Conservation (phyloP, 1,140 invertebrate species). For the Leptinotarsa texana region DNA sequence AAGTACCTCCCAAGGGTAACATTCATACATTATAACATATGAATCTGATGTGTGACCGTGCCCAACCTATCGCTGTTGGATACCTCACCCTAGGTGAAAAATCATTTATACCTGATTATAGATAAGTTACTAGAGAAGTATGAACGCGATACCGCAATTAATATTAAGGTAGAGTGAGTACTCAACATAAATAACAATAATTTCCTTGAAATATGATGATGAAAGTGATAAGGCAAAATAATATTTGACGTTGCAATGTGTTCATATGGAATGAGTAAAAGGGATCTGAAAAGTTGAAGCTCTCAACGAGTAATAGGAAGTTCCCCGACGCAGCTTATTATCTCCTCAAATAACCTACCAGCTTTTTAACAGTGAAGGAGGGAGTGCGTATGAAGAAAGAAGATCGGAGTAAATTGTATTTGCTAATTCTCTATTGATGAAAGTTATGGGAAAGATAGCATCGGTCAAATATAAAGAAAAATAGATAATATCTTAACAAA, state of each 20-base stretch:
- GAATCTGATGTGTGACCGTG: conserved; percentile 27
- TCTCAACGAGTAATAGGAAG: no score
- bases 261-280: no score
- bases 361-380: no score
- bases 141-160: conserved; percentile 27
- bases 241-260: neutral
- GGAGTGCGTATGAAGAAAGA: no score
- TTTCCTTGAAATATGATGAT: neutral
- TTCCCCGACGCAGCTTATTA: no score
- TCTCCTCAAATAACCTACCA: no score
- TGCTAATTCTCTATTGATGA: no score
- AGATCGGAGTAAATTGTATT: no score
- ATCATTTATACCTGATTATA: conserved; percentile 38
- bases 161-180: conserved; percentile 20
- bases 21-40: conserved; percentile 11
- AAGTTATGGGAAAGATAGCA: no score
- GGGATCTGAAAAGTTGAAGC: no score
- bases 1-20: conserved; percentile 28
- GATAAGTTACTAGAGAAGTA: conserved; percentile 34
- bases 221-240: neutral
- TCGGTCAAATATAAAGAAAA: no score
- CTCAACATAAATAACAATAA: conserved; percentile 14
- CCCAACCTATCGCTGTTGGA: conserved; percentile 33
- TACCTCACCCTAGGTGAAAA: conserved; percentile 39
- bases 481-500: no score